These are phyloP conservation scores for Setipinna tenuifilis DNA, from an alignment of 2,797 vertebrate genomes.

Conservation along the genomic window DNA sequence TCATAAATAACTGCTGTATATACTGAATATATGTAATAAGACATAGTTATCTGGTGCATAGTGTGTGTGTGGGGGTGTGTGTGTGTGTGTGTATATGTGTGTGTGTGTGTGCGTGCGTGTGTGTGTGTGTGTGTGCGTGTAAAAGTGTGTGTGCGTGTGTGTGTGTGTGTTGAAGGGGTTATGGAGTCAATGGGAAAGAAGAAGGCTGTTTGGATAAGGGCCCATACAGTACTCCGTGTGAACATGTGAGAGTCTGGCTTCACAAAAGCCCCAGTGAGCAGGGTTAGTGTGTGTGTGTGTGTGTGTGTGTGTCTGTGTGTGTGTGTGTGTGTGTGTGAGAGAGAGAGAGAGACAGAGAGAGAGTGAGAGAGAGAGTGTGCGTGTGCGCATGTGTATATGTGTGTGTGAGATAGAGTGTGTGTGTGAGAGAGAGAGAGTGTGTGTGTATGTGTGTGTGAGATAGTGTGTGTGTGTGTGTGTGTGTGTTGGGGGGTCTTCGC, in stretches of 20 bases:
- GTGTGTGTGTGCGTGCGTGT: constrained; percentile 21
- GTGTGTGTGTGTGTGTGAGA: neutral
- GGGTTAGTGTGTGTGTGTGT: no score
- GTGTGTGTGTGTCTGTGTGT: neutral
- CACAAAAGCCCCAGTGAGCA: neutral
- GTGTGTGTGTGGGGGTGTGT: neutral
- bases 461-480: neutral
- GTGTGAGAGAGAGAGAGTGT: no score
- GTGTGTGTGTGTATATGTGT: constrained; percentile 27
- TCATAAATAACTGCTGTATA: no score
- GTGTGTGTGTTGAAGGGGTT: constrained; percentile 54
- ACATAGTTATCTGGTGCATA: neutral
- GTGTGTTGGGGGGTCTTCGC: neutral
- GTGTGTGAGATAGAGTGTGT: no score
- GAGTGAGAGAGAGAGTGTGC: neutral
- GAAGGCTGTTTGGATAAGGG: constrained; percentile 12
- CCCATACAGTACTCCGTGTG: neutral
- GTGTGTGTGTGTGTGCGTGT: neutral
- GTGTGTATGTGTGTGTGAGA: no score
- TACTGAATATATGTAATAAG: neutral
- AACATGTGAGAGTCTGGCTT: neutral
- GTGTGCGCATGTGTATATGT: no score
- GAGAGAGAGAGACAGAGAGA: no score
- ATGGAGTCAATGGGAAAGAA: constrained; percentile 43
- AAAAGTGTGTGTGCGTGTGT: constrained; percentile 25